These are phyloP conservation scores for Nerophis lumbriciformis DNA, from an alignment of 2,113 vertebrate genomes.

Conservation along the genomic window DNA sequence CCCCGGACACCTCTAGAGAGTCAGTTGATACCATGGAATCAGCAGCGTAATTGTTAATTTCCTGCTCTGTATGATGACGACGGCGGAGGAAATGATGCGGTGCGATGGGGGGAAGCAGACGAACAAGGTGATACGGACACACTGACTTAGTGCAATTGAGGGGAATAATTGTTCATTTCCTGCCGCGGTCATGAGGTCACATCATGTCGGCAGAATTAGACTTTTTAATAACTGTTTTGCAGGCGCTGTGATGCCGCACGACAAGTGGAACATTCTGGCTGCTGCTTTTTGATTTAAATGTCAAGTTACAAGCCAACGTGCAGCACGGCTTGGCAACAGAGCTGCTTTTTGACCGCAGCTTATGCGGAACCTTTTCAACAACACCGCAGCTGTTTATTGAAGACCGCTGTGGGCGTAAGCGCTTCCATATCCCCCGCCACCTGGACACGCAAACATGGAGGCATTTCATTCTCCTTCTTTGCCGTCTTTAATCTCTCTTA, in stretches of 20 bases:
- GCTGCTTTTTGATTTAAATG: not conserved
- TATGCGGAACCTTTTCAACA: not conserved
- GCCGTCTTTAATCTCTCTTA: conserved; percentile 6
- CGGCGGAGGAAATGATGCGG: conserved; percentile 36
- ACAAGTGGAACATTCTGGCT: too few species aligned
- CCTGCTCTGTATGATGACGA: conserved; percentile 32
- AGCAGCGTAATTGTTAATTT: conserved; percentile 60
- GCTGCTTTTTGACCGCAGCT: not conserved
- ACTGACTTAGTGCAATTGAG: conserved; percentile 29
- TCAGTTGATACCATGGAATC: conserved; percentile 26
- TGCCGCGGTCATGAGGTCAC: conserved; percentile 16
- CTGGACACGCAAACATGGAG: not conserved
- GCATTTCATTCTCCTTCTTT: not conserved
- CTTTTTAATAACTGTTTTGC: not conserved
- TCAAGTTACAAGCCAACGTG: not conserved
- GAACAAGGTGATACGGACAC: conserved; percentile 18
- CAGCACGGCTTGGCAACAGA: not conserved
- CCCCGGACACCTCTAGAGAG: conserved; percentile 21
- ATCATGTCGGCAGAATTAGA: conserved; percentile 28
- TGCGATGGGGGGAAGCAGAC: conserved; percentile 22
- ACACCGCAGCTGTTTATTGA: not conserved
- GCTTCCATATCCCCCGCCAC: not conserved
- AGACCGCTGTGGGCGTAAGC: not conserved
- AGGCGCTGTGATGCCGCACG: not conserved
- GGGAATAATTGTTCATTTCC: conserved; percentile 54